Conservation (phyloP, 1,140 invertebrate genomes). For the Drosophila murphyi region DNA sequence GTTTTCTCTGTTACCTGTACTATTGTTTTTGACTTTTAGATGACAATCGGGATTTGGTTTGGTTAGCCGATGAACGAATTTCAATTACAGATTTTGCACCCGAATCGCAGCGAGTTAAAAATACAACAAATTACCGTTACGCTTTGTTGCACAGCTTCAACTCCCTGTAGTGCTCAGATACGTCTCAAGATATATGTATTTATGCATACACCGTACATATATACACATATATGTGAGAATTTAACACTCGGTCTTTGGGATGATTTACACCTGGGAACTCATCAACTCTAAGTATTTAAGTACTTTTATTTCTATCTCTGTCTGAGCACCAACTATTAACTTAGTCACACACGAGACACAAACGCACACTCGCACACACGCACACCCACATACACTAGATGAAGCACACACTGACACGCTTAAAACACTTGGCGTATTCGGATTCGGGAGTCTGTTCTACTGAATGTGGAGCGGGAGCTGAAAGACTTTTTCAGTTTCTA, state of each 20-base stretch:
- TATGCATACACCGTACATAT: neutral
- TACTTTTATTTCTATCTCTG: conserved; percentile 11
- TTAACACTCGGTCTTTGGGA: conserved; percentile 14
- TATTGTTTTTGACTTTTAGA: conserved; percentile 67
- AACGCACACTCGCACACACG: conserved; percentile 27
- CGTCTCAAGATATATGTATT: neutral
- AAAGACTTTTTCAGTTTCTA: conserved; percentile 13
- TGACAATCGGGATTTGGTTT: conserved; percentile 34
- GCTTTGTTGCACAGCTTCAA: neutral
- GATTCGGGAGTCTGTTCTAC: conserved; percentile 28
- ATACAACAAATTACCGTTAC: conserved; percentile 31
- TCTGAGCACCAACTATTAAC: conserved; percentile 33
- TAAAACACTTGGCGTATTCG: conserved; percentile 10
- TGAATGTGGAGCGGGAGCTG: conserved; percentile 9
- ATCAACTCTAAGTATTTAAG: conserved; percentile 7
- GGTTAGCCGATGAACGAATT: conserved; percentile 48
- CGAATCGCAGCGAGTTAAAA: conserved; percentile 20
- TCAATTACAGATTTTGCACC: conserved; percentile 78
- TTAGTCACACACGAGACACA: conserved; percentile 52
- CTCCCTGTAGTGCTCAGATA: conserved; percentile 1
- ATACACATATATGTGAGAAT: conserved; percentile 2
- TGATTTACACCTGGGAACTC: conserved; percentile 30
- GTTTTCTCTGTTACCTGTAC: conserved; percentile 58
- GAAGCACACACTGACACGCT: neutral
- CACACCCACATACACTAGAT: conserved; percentile 13